phyloP scores from a whole-genome alignment of 2,888 invertebrate species.

The Schrankia costaestrigalis region DNA sequence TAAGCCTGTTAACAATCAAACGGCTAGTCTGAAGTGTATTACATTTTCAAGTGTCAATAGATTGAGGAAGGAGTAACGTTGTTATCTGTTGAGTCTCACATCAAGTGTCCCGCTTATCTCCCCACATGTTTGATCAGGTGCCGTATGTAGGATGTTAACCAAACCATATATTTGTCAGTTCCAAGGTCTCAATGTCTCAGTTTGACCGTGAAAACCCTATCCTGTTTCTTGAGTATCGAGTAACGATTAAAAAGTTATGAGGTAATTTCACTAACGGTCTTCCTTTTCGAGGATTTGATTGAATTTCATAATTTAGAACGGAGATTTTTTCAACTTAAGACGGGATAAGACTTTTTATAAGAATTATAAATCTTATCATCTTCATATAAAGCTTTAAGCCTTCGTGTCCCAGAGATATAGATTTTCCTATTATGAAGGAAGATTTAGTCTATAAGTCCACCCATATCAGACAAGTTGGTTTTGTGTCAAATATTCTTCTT shows the following conservation, averaged over 20 bases:
- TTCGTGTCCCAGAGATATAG: too few species aligned
- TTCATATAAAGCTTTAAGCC: too few species aligned
- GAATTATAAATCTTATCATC: too few species aligned
- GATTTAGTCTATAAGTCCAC: too few species aligned
- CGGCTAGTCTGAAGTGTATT: slow-evolving; percentile 30
- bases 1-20: slow-evolving; percentile 26
- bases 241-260: slow-evolving; percentile 36
- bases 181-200: slow-evolving; percentile 56
- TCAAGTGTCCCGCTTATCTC: slow-evolving; percentile 76
- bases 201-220: slow-evolving; percentile 64
- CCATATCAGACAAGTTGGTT: too few species aligned
- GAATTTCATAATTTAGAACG: too few species aligned
- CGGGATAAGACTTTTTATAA: too few species aligned
- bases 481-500: too few species aligned
- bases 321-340: too few species aligned
- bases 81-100: slow-evolving; percentile 69
- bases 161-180: slow-evolving; percentile 50
- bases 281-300: slow-evolving; percentile 10
- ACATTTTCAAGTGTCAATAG: slow-evolving; percentile 48
- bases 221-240: slow-evolving; percentile 42
- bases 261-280: slow-evolving; percentile 18
- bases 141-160: slow-evolving; percentile 51
- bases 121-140: slow-evolving; percentile 78
- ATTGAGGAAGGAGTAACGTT: slow-evolving; percentile 56
- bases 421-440: too few species aligned